Conservation (phyloP, 2,113 vertebrate species). For the Rhombomys opimus region DNA sequence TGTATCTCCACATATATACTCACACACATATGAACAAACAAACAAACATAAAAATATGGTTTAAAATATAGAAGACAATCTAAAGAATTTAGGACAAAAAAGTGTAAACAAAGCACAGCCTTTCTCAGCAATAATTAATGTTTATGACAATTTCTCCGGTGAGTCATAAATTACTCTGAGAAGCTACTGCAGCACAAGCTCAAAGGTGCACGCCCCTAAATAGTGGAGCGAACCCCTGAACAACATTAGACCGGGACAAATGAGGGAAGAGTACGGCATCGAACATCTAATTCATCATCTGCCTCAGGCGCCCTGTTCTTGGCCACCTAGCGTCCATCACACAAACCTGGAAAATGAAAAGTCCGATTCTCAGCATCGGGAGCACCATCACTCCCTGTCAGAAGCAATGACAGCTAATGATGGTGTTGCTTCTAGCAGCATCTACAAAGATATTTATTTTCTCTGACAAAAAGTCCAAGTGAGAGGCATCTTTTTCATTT, state of each 20-base stretch:
- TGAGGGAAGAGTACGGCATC: background rate
- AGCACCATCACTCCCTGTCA: background rate
- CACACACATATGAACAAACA: background rate
- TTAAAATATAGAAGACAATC: slow-evolving; percentile 1
- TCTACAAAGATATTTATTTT: slow-evolving; percentile 56
- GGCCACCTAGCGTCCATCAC: background rate
- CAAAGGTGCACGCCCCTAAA: background rate
- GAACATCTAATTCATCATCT: background rate
- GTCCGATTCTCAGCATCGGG: background rate
- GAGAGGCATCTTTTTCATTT: background rate
- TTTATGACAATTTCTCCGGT: background rate
- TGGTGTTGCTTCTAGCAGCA: background rate
- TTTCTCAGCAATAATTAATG: background rate
- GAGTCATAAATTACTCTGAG: background rate
- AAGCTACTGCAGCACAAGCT: slow-evolving; percentile 1
- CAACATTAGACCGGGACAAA: background rate
- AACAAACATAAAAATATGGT: background rate
- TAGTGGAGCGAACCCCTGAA: background rate
- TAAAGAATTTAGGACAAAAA: background rate
- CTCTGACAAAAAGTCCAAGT: background rate
- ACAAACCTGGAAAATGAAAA: background rate
- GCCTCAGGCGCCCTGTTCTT: background rate
- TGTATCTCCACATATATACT: background rate
- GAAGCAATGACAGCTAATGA: slow-evolving; percentile 6
- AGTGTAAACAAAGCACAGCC: background rate